A percentile compares a stretch with the other conserved stretches of the same genome.
These are phyloP conservation scores for Platerodrilus igneus DNA, from an alignment of 2,888 invertebrate species.

Conservation along the genomic window DNA sequence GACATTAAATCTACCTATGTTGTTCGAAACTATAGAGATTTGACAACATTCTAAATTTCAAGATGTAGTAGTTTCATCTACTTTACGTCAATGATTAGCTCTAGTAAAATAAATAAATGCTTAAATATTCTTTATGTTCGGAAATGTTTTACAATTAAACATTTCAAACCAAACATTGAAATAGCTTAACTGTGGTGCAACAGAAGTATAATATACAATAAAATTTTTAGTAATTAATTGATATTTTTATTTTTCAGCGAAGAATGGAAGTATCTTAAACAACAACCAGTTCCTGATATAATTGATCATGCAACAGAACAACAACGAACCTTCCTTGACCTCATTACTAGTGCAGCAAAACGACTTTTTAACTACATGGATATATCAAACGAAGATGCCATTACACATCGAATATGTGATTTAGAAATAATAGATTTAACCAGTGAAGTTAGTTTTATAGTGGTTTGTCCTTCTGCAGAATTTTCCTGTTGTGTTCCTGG, in stretches of 20 bases:
- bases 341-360: constrained; percentile 69
- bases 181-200: too few relatives aligned
- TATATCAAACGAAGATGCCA: constrained; percentile 64
- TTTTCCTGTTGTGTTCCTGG: constrained; percentile 88
- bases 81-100: too few relatives aligned
- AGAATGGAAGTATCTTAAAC: constrained; percentile 90
- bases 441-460: constrained; percentile 83
- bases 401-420: constrained; percentile 81
- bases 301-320: constrained; percentile 63
- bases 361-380: constrained; percentile 78
- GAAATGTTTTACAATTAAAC: too few relatives aligned
- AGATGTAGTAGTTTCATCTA: too few relatives aligned
- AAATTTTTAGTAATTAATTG: too few relatives aligned
- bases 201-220: too few relatives aligned
- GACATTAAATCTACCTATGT: too few relatives aligned
- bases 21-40: too few relatives aligned
- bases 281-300: constrained; percentile 51
- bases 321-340: constrained; percentile 74
- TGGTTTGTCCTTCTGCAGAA: constrained; percentile 89
- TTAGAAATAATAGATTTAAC: constrained; percentile 91
- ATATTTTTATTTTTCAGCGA: constrained; percentile 65
- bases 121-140: too few relatives aligned
- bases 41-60: too few relatives aligned
- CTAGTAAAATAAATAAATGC: too few relatives aligned
- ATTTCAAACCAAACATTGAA: too few relatives aligned